These are phyloP conservation scores for Poeciliopsis turneri DNA, from an alignment of 2,797 vertebrate genomes.

Conservation along the genomic window DNA sequence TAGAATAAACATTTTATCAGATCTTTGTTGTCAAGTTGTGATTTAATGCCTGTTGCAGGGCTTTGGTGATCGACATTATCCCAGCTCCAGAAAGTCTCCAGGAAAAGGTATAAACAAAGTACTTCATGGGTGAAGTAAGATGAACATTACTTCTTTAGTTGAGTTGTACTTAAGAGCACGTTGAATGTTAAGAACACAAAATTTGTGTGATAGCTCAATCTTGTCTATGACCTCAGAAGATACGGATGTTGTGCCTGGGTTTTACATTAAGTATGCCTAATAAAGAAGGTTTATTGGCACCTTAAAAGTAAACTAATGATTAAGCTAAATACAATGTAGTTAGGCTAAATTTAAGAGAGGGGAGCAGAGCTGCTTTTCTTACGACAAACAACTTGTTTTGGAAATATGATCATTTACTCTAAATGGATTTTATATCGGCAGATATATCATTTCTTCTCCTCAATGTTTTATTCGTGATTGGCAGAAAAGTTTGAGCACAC, in stretches of 20 bases:
- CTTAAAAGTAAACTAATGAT: background rate
- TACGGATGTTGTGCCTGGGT: background rate
- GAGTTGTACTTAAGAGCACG: background rate
- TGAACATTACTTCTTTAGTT: background rate
- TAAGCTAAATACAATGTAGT: too few relatives aligned
- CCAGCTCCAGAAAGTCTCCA: background rate
- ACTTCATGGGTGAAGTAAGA: background rate
- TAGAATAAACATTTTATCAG: conserved; percentile 75
- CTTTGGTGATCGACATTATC: background rate
- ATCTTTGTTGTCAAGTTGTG: conserved; percentile 31
- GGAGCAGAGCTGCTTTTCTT: background rate
- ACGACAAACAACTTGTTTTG: too few relatives aligned
- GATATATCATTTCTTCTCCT: too few relatives aligned
- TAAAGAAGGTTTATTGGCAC: background rate
- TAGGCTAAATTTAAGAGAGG: too few relatives aligned
- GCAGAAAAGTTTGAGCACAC: background rate
- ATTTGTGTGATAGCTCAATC: background rate
- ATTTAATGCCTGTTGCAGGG: conserved; percentile 4
- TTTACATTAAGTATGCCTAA: background rate
- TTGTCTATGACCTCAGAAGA: background rate
- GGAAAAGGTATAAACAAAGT: background rate
- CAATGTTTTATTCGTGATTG: background rate
- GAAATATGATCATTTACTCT: too few relatives aligned
- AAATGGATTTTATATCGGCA: background rate
- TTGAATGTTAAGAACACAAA: background rate